Evolutionary conservation across 2,888 invertebrate species (phyloP).

Genomic region (Drosophila nigricruria): DNA sequence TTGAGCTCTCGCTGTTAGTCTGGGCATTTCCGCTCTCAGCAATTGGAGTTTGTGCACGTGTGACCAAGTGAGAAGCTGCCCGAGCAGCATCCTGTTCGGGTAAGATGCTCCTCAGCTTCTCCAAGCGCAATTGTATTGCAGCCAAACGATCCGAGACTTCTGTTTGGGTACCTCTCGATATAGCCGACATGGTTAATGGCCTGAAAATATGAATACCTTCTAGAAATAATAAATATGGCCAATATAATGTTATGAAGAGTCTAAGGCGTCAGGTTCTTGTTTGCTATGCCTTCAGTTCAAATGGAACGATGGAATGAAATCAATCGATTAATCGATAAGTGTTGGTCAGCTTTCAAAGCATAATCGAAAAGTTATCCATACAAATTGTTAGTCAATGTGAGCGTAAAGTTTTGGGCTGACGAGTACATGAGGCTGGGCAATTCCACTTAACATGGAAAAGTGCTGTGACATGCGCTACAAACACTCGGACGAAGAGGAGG

Average conservation of each 20-base stretch:
- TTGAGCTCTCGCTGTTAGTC: neutral
- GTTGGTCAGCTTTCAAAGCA: neutral
- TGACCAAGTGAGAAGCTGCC: rapidly evolving
- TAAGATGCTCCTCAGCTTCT: constrained; percentile 1
- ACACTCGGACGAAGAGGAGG: constrained; percentile 11
- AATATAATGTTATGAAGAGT: too few relatives aligned
- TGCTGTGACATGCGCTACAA: constrained; percentile 23
- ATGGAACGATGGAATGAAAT: neutral
- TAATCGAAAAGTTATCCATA: neutral
- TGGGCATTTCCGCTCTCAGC: neutral
- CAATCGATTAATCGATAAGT: constrained; percentile 4
- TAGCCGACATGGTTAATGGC: neutral
- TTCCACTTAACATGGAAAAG: constrained; percentile 30
- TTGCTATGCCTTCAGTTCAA: neutral
- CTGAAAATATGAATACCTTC: neutral
- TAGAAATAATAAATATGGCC: neutral
- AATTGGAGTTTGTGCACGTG: neutral
- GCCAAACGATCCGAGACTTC: neutral
- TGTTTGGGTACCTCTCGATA: constrained; percentile 17
- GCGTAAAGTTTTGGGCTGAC: neutral
- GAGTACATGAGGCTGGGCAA: constrained; percentile 3
- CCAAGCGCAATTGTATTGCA: constrained; percentile 5
- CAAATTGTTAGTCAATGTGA: constrained; percentile 18
- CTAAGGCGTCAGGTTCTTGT: too few relatives aligned
- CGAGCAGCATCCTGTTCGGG: neutral